Evolutionary conservation across 2,888 invertebrate genomes (phyloP), one percentile per base, ranked within the genome.

Genomic region (Perithous albicinctus): DNA sequence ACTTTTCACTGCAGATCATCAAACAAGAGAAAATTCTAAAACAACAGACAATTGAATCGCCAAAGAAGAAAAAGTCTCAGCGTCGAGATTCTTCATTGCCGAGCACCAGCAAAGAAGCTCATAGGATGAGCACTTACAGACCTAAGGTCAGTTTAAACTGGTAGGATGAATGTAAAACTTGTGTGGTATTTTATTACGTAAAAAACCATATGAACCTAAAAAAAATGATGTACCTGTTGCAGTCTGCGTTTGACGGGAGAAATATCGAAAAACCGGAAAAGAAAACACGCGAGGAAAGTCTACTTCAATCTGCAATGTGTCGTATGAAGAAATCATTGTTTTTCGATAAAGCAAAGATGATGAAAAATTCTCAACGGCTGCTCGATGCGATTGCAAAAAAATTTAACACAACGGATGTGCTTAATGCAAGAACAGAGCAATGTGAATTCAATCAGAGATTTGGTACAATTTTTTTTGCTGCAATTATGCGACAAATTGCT

Each of bases 1-100:
- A 86, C 70, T 85, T 86, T 64, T 84, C 85, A 1, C 72, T 85
- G 1, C 84, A 84, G 29, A 72, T 67, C 23, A n/a, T 78, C 1
- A 63, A 51, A 10, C 61, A 61, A 6, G 66, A 73, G 12, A 66
- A 8, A 46, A 5, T 18, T n/a, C 7, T 48, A 5, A 72, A 54
- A 32, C 32, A 35, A n/a, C n/a, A 46, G 0, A 26, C 10, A 15
- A 12, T 20, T n/a, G 32, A 12, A 46, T 61, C 43, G 0, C 43
- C 18, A 1, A 38, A 32, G 0, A 59, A 43, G 46, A 41, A 73
- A 51, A 56, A 64, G 26, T 10, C 82, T 26, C 20, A 43, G 1
- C 23, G 75, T 35, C 46, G 41, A 32, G 69, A 81, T 61, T 38
- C 41, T 0, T 43, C 12, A 0, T 32, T 66, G 48, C 64, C 76